Evolutionary conservation across 2,113 vertebrate species (phyloP), one percentile per base, ranked within the genome.

Genomic region (Cephalopterus ornatus): DNA sequence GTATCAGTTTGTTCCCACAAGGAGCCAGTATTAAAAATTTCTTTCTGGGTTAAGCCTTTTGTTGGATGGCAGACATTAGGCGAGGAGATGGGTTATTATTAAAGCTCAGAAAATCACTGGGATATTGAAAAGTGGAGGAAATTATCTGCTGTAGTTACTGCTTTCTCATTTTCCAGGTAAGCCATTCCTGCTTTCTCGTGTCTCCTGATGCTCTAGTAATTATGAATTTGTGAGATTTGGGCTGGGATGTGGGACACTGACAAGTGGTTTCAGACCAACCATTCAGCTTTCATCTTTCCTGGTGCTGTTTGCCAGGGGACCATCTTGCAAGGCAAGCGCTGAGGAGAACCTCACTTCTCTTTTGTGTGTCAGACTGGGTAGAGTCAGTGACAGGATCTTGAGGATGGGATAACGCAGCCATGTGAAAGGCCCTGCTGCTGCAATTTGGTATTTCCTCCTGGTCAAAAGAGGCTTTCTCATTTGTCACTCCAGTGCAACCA

Each of bases 1-100:
- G 28, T 79, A 96, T 96, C 76, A 55, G 66, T 88, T 94, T 89
- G 68, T 86, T 94, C 95, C 85, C 90, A 83, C 41, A 71, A 88
- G 91, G 75, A 89, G 20, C 59, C 3, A 2, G 63, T 61, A 63
- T 81, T 88, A 92, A 83, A 75, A 80, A 77, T 44, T 62, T 52
- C 20, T 50, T 90, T 84, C 72, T 92, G 50, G 27, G 27, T 10
- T 62, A 73, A 93, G 27, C 20, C 30, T 90, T 88, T 67, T 0
- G 4, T 66, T 89, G 73, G 56, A 37, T 33, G 53, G 66, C 28
- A 72, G 63, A 41, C 80, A 77, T 93, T 87, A 86, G 68, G 44
- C 21, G 16, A 58, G 42, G 65, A 89, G 76, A 58, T 75, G 28
- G 20, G 66, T 93, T 94, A 92, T 93, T 94, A 92, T 92, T 79